These are phyloP conservation scores for Eurystomus gularis DNA, from an alignment of 2,113 vertebrate species.

Conservation along the genomic window DNA sequence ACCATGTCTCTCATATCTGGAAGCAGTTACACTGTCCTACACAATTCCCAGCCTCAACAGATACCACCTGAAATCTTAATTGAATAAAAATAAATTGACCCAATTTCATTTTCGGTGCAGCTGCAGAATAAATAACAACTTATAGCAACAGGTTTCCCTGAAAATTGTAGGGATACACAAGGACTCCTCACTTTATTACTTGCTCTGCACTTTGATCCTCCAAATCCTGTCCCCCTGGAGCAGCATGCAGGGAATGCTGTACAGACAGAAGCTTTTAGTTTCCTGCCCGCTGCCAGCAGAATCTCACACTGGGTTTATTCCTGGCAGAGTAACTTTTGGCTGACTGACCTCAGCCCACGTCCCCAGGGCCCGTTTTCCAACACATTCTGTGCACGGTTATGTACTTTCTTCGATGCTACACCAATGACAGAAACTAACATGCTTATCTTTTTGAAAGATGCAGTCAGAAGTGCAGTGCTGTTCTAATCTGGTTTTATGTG, in stretches of 20 bases:
- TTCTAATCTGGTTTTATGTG: background rate
- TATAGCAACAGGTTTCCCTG: background rate
- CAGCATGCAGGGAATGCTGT: constrained; percentile 21
- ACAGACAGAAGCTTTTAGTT: constrained; percentile 12
- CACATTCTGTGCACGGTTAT: background rate
- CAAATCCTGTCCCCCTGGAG: constrained; percentile 6
- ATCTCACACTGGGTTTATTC: constrained; percentile 28
- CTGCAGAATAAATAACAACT: background rate
- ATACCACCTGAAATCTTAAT: background rate
- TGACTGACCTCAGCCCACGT: constrained; percentile 16
- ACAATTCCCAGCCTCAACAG: background rate
- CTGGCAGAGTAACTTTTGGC: constrained; percentile 25
- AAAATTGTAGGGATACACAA: background rate
- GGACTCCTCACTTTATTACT: background rate
- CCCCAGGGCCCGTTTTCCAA: background rate
- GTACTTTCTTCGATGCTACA: background rate
- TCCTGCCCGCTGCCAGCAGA: constrained; percentile 3
- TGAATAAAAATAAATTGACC: background rate
- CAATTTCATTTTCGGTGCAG: background rate
- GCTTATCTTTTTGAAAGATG: background rate
- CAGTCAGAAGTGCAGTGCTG: background rate
- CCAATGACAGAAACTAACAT: background rate
- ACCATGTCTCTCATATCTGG: background rate
- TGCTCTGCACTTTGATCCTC: background rate
- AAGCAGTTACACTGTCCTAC: background rate